Base-by-base conservation (phyloP, 2,113 vertebrate genomes). In the Nansenia antarctica region DNA sequence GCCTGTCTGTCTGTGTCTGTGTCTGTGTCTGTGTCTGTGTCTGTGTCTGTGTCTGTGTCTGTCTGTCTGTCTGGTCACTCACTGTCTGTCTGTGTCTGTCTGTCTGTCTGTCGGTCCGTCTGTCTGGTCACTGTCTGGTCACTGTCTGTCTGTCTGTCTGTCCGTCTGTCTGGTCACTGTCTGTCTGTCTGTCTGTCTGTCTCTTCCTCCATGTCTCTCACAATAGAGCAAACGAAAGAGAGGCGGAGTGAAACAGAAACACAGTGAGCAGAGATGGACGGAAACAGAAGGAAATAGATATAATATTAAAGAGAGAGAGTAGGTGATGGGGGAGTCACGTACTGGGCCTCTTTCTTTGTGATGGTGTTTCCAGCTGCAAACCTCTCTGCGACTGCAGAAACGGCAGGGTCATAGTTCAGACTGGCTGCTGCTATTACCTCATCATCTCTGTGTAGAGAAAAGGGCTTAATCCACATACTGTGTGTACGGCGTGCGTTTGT, bases 341-440 rank as follows among this genome's bases (percentile, higher is more conserved):
- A 96, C 95, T 90, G 85, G 30, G 92, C 94, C 76, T 95, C 91
- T n/a, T 90, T 74, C 82, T 93, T 96, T 30, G 92, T 91, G 72
- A 95, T 85, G 37, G 35, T 67, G 65, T 82, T 89, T n/a, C 95
- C 94, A 0, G 70, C 70, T 6, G 86, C 75, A 77, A 97, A 85
- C 67, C 91, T 80, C 73, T 96, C 94, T 27, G 95, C 94, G 4
- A 95, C 67, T 29, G 73, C 70, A 34, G 93, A 77, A 32, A 96
- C 93, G 29, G 88, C 83, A 5, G 95, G 95, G 81, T 96, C 95
- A 0, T 91, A 93, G 89, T 93, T 90, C 77, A 97, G 75, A 84
- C 95, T 95, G 79, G 94, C 93, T 1, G 87, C 94, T 49, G 94
- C 95, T 2, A 93, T 90, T 82, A 96, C 94, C 2, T 67, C 72